phyloP scores from a whole-genome alignment of 1,140 invertebrate species.

The Cotesia glomerata region DNA sequence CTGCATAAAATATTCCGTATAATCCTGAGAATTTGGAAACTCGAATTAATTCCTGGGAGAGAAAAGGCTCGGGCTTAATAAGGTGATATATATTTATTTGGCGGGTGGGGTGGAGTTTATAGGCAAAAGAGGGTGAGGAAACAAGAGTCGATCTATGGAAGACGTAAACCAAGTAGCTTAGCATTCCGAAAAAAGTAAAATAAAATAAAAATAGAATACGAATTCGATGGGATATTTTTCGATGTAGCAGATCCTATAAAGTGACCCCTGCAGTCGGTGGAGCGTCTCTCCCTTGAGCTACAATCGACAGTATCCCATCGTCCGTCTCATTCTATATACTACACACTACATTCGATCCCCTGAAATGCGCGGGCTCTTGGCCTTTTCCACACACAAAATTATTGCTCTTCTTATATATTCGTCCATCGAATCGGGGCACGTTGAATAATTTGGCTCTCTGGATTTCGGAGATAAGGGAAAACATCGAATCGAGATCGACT shows the following conservation, averaged over 20 bases:
- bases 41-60: background rate
- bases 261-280: slow-evolving; percentile 52
- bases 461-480: slow-evolving; percentile 30
- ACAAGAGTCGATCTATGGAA: background rate
- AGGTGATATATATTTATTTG: slow-evolving; percentile 38
- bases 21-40: background rate
- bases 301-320: slow-evolving; percentile 17
- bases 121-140: slow-evolving; percentile 26
- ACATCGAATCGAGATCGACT: slow-evolving; percentile 5
- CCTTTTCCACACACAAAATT: slow-evolving; percentile 48
- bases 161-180: slow-evolving; percentile 40
- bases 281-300: slow-evolving; percentile 32
- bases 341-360: background rate
- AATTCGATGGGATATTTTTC: slow-evolving; percentile 38
- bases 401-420: slow-evolving; percentile 62
- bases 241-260: slow-evolving; percentile 56
- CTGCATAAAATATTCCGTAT: background rate
- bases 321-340: background rate
- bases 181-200: slow-evolving; percentile 46
- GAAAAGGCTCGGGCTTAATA: slow-evolving; percentile 25
- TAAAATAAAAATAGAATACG: slow-evolving; percentile 23
- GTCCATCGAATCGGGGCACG: slow-evolving; percentile 44
- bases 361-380: background rate
- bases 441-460: slow-evolving; percentile 51
- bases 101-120: slow-evolving; percentile 33